A percentile compares a stretch with the other conserved stretches of the same genome.
Conservation (phyloP, 2,888 invertebrate species). For the Eupithecia pulchellata region DNA sequence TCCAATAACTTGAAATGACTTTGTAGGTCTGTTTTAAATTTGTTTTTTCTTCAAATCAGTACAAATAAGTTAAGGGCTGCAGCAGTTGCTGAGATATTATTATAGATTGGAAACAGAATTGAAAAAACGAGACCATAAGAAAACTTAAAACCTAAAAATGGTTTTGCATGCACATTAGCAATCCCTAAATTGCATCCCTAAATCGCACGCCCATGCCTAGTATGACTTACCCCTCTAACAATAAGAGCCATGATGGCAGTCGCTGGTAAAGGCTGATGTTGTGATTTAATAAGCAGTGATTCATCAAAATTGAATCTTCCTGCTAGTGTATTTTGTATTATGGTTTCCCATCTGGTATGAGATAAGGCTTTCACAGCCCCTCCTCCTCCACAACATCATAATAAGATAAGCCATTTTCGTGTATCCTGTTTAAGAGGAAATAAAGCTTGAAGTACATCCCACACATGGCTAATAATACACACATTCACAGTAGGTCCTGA, state of each 20-base stretch:
- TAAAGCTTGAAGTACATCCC: conserved; percentile 8
- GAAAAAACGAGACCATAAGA: too few species aligned
- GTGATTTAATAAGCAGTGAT: not conserved
- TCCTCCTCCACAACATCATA: conserved; percentile 5
- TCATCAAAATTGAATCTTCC: not conserved
- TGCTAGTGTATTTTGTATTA: not conserved
- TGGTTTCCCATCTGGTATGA: not conserved
- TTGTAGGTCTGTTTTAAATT: too few species aligned
- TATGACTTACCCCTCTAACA: not conserved
- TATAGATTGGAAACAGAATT: too few species aligned
- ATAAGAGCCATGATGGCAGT: too few species aligned
- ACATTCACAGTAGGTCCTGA: not conserved
- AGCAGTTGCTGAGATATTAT: too few species aligned
- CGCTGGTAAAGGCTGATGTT: not conserved
- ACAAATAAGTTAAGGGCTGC: too few species aligned
- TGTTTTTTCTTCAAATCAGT: too few species aligned
- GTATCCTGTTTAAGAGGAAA: conserved; percentile 11
- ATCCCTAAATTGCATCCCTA: not conserved
- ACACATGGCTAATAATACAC: not conserved
- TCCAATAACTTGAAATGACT: too few species aligned
- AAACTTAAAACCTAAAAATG: too few species aligned
- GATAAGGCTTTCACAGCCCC: not conserved
- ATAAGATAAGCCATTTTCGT: conserved; percentile 16
- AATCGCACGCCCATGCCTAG: not conserved
- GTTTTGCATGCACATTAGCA: too few species aligned